Evolutionary conservation across 1,140 invertebrate genomes (phyloP), one percentile per base, ranked within the genome.

Genomic region (Lethrus apterus): DNA sequence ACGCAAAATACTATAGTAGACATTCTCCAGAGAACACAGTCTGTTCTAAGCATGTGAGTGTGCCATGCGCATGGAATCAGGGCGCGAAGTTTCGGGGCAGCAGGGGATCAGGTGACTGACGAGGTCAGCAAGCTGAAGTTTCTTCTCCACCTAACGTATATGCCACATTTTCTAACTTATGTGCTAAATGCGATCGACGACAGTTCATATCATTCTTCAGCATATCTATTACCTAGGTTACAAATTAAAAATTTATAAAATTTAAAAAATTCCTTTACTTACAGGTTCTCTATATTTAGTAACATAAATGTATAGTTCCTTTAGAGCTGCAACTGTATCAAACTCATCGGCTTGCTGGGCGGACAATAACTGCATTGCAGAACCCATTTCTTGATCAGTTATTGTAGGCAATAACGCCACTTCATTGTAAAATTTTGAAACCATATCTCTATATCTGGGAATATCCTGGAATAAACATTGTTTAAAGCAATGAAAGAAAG

Each of bases 231-330:
- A 86, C 83, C 84, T 55, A 42, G 7, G 42, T 31, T 9, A 26
- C n/a, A 41, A 41, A 48, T 32, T 9, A 11, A 45, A 9, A 21
- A 35, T 20, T 14, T 13, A 9, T 2, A 14, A 13, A 11, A 8
- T 20, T 5, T 30, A 31, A 26, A 43, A n/a, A 43, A 21, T 18
- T 5, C n/a, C 17, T 26, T n/a, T 11, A 73, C 73, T 78, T 71
- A 93, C 89, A 77, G 86, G 84, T 70, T 89, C 87, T 71, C 85
- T 84, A 71, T 94, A 94, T 74, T 92, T 93, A 59, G 84, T 87
- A 60, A 93, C 87, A 70, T 94, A 94, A 64, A 93, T 91, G 65
- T 93, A 93, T 44, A 94, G 77, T 70, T 94, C 90, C 71, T 93
- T 93, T 49, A 94, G 76, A 54, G 91, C 91, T 51, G 88, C 86